A percentile compares a stretch with the other conserved stretches of the same genome.
These are phyloP conservation scores for Triplophysa tibetana DNA, from an alignment of 2,113 vertebrate species.

Conservation along the genomic window DNA sequence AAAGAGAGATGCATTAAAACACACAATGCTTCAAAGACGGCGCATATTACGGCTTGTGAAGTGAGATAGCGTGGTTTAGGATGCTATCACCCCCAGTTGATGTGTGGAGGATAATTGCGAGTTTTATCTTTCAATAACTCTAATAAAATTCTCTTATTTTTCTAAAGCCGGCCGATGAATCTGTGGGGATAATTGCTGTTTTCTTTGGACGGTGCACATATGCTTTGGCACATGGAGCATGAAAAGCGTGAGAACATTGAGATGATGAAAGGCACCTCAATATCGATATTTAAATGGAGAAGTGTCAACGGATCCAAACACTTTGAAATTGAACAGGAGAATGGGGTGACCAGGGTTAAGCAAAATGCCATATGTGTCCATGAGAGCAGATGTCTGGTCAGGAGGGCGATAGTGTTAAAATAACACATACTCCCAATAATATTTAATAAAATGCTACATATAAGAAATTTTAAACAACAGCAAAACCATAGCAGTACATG, in stretches of 20 bases:
- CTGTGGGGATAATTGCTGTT: slow-evolving; percentile 51
- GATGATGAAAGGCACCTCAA: no score
- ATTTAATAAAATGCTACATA: no score
- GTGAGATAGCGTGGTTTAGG: no score
- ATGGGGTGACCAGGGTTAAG: slow-evolving; percentile 1
- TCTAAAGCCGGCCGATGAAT: slow-evolving; percentile 29
- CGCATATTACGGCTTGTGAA: no score
- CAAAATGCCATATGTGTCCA: slow-evolving; percentile 13
- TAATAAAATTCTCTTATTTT: slow-evolving; percentile 33
- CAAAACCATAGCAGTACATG: no score
- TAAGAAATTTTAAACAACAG: no score
- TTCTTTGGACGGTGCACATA: slow-evolving; percentile 48
- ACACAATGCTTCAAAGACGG: neutral
- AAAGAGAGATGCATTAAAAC: neutral
- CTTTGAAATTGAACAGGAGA: slow-evolving; percentile 19
- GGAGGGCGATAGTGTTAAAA: no score
- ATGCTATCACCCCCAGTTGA: no score
- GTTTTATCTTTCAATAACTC: neutral
- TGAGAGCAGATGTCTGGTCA: neutral
- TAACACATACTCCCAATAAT: no score
- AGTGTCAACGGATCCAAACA: slow-evolving; percentile 26
- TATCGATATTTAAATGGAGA: slow-evolving; percentile 47
- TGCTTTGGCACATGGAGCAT: slow-evolving; percentile 47
- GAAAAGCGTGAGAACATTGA: slow-evolving; percentile 19
- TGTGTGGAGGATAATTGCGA: neutral